Evolutionary conservation across 2,888 invertebrate species (phyloP).

Genomic region (Gisinianus flammeolus): DNA sequence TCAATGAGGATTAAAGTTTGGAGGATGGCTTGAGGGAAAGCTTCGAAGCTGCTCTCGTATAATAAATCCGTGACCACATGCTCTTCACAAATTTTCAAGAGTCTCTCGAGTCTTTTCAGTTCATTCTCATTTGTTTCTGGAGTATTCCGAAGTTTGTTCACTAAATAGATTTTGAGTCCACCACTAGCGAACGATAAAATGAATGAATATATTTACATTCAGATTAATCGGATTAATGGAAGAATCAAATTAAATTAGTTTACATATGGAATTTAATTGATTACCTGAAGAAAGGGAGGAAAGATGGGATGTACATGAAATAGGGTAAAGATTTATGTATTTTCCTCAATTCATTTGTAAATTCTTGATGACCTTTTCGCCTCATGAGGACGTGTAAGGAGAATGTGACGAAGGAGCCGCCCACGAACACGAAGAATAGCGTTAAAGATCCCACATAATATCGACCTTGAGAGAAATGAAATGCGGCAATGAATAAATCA

Average conservation of each 20-base stretch:
- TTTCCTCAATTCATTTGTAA: slow-evolving; percentile 6
- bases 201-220: background rate
- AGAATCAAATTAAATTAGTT: background rate
- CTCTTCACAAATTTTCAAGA: slow-evolving; percentile 21
- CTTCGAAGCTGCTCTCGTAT: slow-evolving; percentile 26
- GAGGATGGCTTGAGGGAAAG: slow-evolving; percentile 11
- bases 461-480: slow-evolving; percentile 10
- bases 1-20: slow-evolving; percentile 14
- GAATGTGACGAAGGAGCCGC: slow-evolving; percentile 22
- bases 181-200: background rate
- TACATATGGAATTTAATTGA: slow-evolving; percentile 3
- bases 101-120: background rate
- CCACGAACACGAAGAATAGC: slow-evolving; percentile 21
- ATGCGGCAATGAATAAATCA: background rate
- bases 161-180: background rate
- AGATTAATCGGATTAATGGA: background rate
- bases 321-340: background rate
- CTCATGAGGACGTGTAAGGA: slow-evolving; percentile 2
- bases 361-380: slow-evolving; percentile 23
- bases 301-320: slow-evolving; percentile 14
- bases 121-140: background rate
- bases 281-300: slow-evolving; percentile 31
- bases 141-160: background rate
- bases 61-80: slow-evolving; percentile 18
- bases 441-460: slow-evolving; percentile 23